A percentile compares a stretch with the other conserved stretches of the same genome.
Conservation (phyloP, 2,113 vertebrate species). For the Cathartes aura region DNA sequence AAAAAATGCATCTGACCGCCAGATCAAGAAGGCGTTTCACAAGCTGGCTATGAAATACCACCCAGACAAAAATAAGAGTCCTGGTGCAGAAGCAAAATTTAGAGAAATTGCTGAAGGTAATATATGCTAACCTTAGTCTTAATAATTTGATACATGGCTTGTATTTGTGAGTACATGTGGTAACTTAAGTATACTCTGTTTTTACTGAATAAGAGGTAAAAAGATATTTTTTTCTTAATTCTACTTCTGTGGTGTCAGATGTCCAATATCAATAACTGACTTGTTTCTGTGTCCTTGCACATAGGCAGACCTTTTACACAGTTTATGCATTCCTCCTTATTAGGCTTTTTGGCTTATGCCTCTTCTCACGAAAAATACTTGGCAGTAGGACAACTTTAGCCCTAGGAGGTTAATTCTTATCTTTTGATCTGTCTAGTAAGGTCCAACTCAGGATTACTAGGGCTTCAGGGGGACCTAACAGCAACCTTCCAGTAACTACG, state of each 20-base stretch:
- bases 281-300: background rate
- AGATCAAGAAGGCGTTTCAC: slow-evolving; percentile 98
- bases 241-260: background rate
- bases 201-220: background rate
- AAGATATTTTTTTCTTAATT: background rate
- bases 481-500: background rate
- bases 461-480: background rate
- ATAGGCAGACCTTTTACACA: background rate
- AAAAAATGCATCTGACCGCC: slow-evolving; percentile 89
- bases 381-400: background rate
- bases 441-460: background rate
- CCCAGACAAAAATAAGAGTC: slow-evolving; percentile 94
- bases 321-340: background rate
- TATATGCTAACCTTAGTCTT: background rate
- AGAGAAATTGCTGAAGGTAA: slow-evolving; percentile 95
- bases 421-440: background rate
- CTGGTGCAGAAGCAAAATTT: slow-evolving; percentile 92
- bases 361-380: background rate
- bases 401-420: background rate
- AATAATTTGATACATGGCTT: background rate
- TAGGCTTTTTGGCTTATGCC: background rate
- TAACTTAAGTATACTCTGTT: background rate
- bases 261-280: background rate
- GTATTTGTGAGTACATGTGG: background rate
- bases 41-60: slow-evolving; percentile 95